Percentiles rank a stretch among this genome's conserved stretches.
Evolutionary conservation across 2,888 invertebrate genomes (phyloP).

Genomic region (Nomada flava): DNA sequence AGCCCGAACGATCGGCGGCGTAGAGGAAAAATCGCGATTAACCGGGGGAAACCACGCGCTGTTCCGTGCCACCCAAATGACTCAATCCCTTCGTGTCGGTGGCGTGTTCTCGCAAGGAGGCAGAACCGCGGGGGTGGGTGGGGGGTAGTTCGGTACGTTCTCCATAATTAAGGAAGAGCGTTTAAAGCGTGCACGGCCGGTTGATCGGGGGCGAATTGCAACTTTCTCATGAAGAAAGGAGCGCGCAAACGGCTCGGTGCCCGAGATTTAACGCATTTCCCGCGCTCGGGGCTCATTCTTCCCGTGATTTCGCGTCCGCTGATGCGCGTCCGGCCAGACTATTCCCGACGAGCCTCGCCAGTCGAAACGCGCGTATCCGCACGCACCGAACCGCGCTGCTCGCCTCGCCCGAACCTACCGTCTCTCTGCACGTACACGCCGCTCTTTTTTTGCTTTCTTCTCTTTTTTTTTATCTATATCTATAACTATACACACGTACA

Average conservation of each 20-base stretch:
- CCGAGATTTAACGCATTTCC: conserved; percentile 56
- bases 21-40: conserved; percentile 16
- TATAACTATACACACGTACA: conserved; percentile 9
- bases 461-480: conserved; percentile 25
- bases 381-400: conserved; percentile 58
- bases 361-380: conserved; percentile 57
- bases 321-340: conserved; percentile 69
- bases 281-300: conserved; percentile 58
- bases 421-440: conserved; percentile 9
- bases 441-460: neutral
- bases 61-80: neutral
- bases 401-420: conserved; percentile 54
- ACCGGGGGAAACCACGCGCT: conserved; percentile 1
- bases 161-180: conserved; percentile 52
- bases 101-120: conserved; percentile 13
- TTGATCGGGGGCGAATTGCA: conserved; percentile 21
- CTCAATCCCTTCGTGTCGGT: neutral
- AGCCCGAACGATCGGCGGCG: neutral
- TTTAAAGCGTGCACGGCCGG: conserved; percentile 40
- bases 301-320: conserved; percentile 69
- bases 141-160: conserved; percentile 10
- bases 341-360: conserved; percentile 51
- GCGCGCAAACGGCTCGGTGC: conserved; percentile 58
- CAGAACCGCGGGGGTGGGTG: neutral
- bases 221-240: conserved; percentile 47